A percentile compares a stretch with the other conserved stretches of the same genome.
phyloP scores from a whole-genome alignment of 1,140 invertebrate genomes.

The Chrysomallon squamiferum region DNA sequence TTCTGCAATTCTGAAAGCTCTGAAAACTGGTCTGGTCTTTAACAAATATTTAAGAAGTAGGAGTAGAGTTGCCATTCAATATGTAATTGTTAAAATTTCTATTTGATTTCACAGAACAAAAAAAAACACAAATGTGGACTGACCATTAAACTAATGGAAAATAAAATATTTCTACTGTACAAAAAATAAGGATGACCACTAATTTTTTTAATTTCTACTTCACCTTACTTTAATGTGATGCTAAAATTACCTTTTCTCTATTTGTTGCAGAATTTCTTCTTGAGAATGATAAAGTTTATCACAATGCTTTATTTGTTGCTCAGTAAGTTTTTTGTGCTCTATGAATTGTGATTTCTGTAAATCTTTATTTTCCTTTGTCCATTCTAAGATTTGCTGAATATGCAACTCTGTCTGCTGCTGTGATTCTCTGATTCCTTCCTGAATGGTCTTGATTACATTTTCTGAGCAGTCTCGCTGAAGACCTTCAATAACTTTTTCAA shows the following conservation, averaged over 20 bases:
- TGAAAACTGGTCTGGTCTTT: no score
- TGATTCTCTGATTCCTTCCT: not conserved
- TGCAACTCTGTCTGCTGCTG: not conserved
- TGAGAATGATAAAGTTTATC: slow-evolving; percentile 5
- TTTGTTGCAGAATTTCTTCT: slow-evolving; percentile 14
- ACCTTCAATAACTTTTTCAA: not conserved
- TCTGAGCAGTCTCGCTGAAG: not conserved
- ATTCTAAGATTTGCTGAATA: slow-evolving; percentile 11
- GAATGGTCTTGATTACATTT: not conserved
- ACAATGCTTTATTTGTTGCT: slow-evolving; percentile 6
- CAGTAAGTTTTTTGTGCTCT: slow-evolving; percentile 15
- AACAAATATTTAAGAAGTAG: no score
- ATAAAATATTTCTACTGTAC: no score
- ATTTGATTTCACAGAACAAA: no score
- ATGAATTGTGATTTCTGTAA: slow-evolving; percentile 11
- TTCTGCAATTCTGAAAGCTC: no score
- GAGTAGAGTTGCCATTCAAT: no score
- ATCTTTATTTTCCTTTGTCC: slow-evolving; percentile 11
- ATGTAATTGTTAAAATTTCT: no score
- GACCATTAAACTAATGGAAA: no score
- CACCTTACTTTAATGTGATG: no score
- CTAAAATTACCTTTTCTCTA: slow-evolving; percentile 15
- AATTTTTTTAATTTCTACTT: no score
- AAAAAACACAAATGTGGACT: no score
- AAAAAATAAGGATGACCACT: no score